Base-by-base conservation (phyloP, 2,113 vertebrate genomes). In the Epinephelus cyanopodus region DNA sequence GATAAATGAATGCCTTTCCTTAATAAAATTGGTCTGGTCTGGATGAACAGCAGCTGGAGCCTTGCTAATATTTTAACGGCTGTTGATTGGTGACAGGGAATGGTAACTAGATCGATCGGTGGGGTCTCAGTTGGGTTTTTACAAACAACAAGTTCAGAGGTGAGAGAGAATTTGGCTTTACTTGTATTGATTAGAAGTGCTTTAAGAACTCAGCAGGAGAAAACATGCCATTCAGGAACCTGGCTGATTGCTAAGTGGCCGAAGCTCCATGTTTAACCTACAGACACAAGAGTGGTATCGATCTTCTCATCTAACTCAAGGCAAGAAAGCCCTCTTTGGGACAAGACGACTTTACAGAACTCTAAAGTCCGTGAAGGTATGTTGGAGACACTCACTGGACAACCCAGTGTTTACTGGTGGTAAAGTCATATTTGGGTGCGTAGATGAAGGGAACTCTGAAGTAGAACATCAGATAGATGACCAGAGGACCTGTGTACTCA, bases 391-490 rank as follows among this genome's bases (percentile, higher is more conserved):
- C 97, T 96, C 82, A 97, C 97, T 98, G 97, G 42, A 98, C 97
- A 7, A 98, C 97, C 39, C 96, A 95, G 91, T 98, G 97, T 91
- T 97, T 96, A 90, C 97, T 98, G 85, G 97, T 96, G 63, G 97
- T 97, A 83, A 98, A 97, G 94, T 97, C 97, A 0, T 97, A 96
- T 93, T 97, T 97, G 60, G 94, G 91, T 1, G 96, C 95, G 1
- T 98, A 98, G 91, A 98, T 97, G 90, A 98, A 97, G 29, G 97
- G 97, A 45, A 97, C 96, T 10, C 97, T 95, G 93, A 98, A 97
- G 91, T 98, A 98, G 90, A 98, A 97, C 90, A 98, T 93, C 88
- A 98, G 94, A 75, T 98, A 98, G 83, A 98, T 97, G 87, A 98
- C 92, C 12, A 98, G 94, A 0, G 97, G 97, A 2, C 97, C 97